Evolutionary conservation across 2,797 vertebrate species (phyloP).

Genomic region (Myioborus melanocephalus): DNA sequence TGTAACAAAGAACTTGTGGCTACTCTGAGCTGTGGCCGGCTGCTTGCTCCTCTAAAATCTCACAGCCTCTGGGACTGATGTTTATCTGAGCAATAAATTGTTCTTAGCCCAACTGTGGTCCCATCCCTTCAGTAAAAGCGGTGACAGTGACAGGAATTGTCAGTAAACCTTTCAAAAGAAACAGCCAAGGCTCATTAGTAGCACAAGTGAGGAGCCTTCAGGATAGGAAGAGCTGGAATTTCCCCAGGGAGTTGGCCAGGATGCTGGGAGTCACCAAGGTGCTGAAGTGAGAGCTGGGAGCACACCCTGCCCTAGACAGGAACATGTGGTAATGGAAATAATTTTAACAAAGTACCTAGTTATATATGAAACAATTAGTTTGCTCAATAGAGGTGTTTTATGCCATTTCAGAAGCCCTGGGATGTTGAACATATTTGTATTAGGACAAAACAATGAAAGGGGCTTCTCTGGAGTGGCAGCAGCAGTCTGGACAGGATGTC

Average conservation of each 20-base stretch:
- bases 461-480: background rate
- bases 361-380: background rate
- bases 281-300: background rate
- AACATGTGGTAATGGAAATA: background rate
- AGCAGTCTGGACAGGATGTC: background rate
- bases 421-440: background rate
- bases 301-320: background rate
- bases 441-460: background rate
- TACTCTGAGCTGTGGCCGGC: rapidly evolving
- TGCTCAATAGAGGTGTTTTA: background rate
- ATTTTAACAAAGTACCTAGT: background rate
- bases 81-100: background rate
- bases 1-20: background rate
- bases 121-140: background rate
- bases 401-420: background rate
- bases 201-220: background rate
- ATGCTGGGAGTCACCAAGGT: background rate
- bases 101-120: background rate
- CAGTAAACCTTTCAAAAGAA: background rate
- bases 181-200: background rate
- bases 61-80: background rate
- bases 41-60: background rate
- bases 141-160: background rate
- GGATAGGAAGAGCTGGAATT: background rate
- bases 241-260: background rate